Conservation (phyloP, 1,140 invertebrate genomes). For the Ectropis grisescens region DNA sequence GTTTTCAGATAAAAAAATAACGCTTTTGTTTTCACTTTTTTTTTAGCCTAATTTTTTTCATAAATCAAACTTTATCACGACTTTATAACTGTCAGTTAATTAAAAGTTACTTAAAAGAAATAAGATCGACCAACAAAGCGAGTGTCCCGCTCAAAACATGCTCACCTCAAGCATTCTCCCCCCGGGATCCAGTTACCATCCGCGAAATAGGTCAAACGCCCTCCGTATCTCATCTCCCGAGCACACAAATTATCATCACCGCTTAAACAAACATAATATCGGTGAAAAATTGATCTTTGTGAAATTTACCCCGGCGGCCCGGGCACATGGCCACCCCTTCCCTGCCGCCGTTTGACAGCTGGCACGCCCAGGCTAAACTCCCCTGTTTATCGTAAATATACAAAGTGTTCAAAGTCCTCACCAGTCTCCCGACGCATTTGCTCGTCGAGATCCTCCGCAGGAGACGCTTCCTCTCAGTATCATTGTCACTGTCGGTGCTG, state of each 20-base stretch:
- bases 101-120: no score
- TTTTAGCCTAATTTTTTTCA: no score
- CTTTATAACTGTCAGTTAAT: no score
- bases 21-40: no score
- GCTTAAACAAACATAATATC: constrained; percentile 10
- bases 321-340: constrained; percentile 41
- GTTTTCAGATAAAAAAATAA: no score
- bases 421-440: constrained; percentile 59
- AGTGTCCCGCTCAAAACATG: constrained; percentile 8
- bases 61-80: no score
- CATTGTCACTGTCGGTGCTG: constrained; percentile 61
- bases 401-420: constrained; percentile 19
- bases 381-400: no score
- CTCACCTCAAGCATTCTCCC: constrained; percentile 8
- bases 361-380: constrained; percentile 34
- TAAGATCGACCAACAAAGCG: no score
- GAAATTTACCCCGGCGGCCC: constrained; percentile 16
- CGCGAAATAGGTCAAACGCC: constrained; percentile 25
- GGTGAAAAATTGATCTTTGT: constrained; percentile 28
- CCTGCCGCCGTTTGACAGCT: constrained; percentile 25
- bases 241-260: constrained; percentile 10
- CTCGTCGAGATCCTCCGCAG: constrained; percentile 55
- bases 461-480: constrained; percentile 45
- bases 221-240: constrained; percentile 16
- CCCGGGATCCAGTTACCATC: constrained; percentile 1